phyloP scores from a whole-genome alignment of 2,113 vertebrate species.

The Danionella cerebrum region DNA sequence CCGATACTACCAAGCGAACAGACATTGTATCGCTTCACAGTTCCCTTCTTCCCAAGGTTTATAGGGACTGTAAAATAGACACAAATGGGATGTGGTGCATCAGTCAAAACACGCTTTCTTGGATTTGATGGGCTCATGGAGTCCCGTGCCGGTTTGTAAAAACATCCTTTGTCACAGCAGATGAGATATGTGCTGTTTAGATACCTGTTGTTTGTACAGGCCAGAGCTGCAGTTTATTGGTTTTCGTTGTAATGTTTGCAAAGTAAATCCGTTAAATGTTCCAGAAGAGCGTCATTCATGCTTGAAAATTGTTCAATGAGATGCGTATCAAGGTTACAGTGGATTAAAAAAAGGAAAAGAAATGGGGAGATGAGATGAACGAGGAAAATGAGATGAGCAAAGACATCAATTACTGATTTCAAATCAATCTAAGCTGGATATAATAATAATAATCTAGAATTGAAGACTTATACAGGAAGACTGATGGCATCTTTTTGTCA shows the following conservation, averaged over 20 bases:
- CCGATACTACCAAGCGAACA: conserved; percentile 27
- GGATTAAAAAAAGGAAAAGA: not conserved
- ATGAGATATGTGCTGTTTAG: conserved; percentile 2
- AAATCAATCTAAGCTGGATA: too few species aligned
- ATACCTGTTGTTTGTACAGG: not conserved
- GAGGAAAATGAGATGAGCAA: not conserved
- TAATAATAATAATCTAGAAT: too few species aligned
- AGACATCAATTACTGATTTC: too few species aligned
- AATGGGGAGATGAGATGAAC: not conserved
- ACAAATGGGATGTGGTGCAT: conserved; percentile 37
- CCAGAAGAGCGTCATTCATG: not conserved
- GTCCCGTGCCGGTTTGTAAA: conserved; percentile 1
- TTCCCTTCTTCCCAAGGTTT: conserved; percentile 33
- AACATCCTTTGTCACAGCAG: not conserved
- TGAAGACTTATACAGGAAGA: too few species aligned
- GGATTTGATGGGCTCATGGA: conserved; percentile 23
- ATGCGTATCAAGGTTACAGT: too few species aligned
- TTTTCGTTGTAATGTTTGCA: not conserved
- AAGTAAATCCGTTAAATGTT: not conserved
- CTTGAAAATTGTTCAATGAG: too few species aligned
- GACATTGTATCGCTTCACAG: conserved; percentile 27
- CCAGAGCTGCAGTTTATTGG: not conserved
- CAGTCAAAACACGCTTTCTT: conserved; percentile 30
- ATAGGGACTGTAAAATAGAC: conserved; percentile 44
- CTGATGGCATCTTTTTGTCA: too few species aligned